These are phyloP conservation scores for Crematogaster levior DNA, from an alignment of 2,888 invertebrate genomes.

Conservation along the genomic window DNA sequence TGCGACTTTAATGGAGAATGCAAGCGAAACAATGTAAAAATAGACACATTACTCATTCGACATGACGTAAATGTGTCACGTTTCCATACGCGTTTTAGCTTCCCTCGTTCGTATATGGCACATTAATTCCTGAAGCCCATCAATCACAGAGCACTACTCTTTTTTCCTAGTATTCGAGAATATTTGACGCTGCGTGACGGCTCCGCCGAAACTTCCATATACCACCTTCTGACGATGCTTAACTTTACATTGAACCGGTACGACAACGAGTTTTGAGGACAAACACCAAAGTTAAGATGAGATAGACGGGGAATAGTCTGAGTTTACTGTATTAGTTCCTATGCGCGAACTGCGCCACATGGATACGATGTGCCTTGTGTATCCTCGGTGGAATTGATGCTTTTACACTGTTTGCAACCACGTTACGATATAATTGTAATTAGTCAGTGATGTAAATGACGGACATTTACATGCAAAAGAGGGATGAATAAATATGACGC, in stretches of 20 bases:
- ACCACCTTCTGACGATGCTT: conserved; percentile 27
- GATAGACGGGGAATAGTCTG: conserved; percentile 47
- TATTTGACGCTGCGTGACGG: conserved; percentile 12
- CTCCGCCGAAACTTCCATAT: conserved; percentile 15
- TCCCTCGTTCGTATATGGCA: conserved; percentile 7
- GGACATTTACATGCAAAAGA: conserved; percentile 52
- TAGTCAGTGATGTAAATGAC: conserved; percentile 51
- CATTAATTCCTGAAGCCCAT: conserved; percentile 40
- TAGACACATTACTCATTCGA: conserved; percentile 46
- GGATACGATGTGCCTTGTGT: conserved; percentile 30
- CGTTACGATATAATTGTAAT: conserved; percentile 54
- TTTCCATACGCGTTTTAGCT: conserved; percentile 21
- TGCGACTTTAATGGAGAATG: conserved; percentile 6
- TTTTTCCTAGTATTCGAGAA: background rate
- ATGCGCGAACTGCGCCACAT: conserved; percentile 7
- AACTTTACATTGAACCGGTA: conserved; percentile 41
- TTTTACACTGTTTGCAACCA: conserved; percentile 48
- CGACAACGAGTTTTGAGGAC: conserved; percentile 51
- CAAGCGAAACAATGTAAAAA: conserved; percentile 37
- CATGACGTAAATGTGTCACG: conserved; percentile 41
- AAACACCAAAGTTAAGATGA: conserved; percentile 59
- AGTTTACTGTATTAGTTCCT: conserved; percentile 57
- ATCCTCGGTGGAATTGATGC: conserved; percentile 48
- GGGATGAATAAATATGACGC: conserved; percentile 52
- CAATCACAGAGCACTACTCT: conserved; percentile 26